Evolutionary conservation across 2,888 invertebrate species (phyloP), one percentile per base, ranked within the genome.

Genomic region (Mesorhabditis belari): DNA sequence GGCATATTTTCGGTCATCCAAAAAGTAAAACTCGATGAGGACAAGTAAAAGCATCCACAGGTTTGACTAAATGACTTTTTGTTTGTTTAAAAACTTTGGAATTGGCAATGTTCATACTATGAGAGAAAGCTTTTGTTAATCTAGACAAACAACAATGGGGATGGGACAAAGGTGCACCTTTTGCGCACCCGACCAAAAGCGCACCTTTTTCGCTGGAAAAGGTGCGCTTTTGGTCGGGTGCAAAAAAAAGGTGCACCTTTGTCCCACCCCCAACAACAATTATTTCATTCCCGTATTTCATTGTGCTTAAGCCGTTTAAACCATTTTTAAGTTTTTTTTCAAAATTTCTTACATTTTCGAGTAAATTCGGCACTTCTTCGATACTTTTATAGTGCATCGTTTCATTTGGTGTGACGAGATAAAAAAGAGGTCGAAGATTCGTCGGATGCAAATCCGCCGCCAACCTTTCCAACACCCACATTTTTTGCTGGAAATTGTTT

Each of bases 361-460:
- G 61, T 57, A 59, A 68, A 29, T 69, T 60, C 9, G 70, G 70
- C 1, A 70, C 65, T 3, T 57, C 58, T 1, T 67, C 67, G 12
- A 64, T 58, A 6, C 58, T 61, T 5, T 27, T 25, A 25, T 61
- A 68, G 12, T 35, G 44, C 44, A 52, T 59, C 17, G 67, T 67
- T 59, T 76, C 76, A 27, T 62, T 63, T 24, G 76, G 76, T n/a
- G 65, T 67, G 4, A 77, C 68, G 17, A 74, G 53, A 56, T 76
- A 76, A 58, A 76, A 75, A 9, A 77, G 54, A 29, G 64, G 64
- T 21, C 67, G 65, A 5, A 67, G 58, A 27, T 65, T 65, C 9
- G 50, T 55, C 4, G 65, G 67, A 27, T 63, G 53, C n/a, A 67
- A 35, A 12, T 61, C 57, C 17, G 35, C 52, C 28, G 19, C 19